Evolutionary conservation across 2,797 vertebrate species (phyloP), one percentile per base, ranked within the genome.

Genomic region (Peromyscus eremicus): DNA sequence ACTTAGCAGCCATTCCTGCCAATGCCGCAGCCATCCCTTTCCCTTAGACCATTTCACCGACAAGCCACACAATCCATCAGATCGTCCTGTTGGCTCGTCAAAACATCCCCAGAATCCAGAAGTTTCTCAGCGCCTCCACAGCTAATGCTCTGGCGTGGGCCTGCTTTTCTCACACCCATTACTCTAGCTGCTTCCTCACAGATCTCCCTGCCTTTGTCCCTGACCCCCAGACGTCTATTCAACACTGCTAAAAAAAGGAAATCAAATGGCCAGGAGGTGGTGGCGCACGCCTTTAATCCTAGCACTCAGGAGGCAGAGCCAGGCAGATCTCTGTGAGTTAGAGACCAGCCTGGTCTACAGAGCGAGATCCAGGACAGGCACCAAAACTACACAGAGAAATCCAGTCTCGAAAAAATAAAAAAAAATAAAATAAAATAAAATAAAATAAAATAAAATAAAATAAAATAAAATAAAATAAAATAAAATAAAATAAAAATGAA

Each of bases 1-100:
- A 80, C 66, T 92, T 70, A 87, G 89, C 77, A 40, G 77, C 75
- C 75, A 43, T 79, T 80, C 60, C 90, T 75, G 73, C 62, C 32
- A 43, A 71, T 17, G 25, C 83, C 77, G 93, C 79, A 84, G 64
- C 71, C 84, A 57, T 88, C 66, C 16, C 17, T 90, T 94, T 62
- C 43, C 94, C 70, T 77, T 57, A 64, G 55, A 64, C 95, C 37
- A 14, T 81, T 81, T 80, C 68, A 43, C 52, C 4, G 60, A 81
- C 80, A 89, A 89, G 79, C 14, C 32, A 3, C 21, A 76, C 2
- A 21, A 49, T 40, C 94, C 92, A 87, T 46, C 87, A 8, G 19
- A 70, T 29, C 46, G 57, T 29, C 46, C 52, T 43, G 2, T 6
- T 12, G 66, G 40, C 71, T 90, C 71, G 34, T 71, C 83, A 68